phyloP scores from a whole-genome alignment of 2,797 vertebrate genomes.

The Chiloscyllium punctatum region DNA sequence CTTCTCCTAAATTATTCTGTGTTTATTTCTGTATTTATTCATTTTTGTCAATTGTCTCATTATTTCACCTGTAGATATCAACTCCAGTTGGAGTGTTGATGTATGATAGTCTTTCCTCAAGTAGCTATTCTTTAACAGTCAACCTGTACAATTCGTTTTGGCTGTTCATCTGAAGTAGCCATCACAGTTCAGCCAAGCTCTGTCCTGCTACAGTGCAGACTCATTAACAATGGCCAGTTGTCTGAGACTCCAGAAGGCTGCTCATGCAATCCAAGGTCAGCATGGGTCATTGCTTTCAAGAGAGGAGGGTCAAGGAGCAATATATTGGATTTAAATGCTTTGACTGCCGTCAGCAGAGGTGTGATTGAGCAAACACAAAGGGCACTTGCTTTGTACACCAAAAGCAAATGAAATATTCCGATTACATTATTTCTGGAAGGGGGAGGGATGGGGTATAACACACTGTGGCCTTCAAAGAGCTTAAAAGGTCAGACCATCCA shows the following conservation, averaged over 20 bases:
- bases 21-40: background rate
- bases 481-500: constrained; percentile 26
- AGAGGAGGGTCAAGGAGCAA: background rate
- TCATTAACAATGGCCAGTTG: background rate
- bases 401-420: constrained; percentile 29
- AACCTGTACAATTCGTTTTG: background rate
- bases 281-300: background rate
- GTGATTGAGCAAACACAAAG: background rate
- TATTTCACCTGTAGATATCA: background rate
- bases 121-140: background rate
- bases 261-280: background rate
- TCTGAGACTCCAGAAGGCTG: background rate
- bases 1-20: background rate
- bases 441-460: background rate
- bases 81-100: background rate
- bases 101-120: background rate
- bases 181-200: background rate
- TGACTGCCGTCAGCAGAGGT: background rate
- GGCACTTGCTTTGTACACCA: background rate
- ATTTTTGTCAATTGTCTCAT: background rate
- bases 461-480: background rate
- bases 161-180: background rate
- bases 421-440: background rate
- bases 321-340: constrained; percentile 29
- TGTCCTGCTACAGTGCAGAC: background rate